Conservation (phyloP, 2,113 vertebrate genomes). For the Anarrhichthys ocellatus region DNA sequence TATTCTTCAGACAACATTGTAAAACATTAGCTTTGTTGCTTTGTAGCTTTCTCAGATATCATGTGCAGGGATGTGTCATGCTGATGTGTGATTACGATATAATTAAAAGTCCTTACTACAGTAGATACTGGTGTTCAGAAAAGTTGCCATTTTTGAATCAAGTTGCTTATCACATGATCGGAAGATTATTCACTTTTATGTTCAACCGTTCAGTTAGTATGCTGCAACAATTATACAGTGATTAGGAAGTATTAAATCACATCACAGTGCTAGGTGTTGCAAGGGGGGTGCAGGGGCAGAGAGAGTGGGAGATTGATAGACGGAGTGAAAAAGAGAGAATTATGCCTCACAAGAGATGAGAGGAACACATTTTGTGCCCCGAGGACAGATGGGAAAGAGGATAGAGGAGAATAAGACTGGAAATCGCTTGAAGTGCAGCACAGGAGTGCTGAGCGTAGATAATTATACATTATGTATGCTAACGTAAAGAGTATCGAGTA, state of each 20-base stretch:
- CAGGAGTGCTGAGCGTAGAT: constrained; percentile 60
- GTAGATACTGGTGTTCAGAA: background rate
- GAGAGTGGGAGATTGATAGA: constrained; percentile 18
- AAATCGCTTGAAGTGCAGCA: constrained; percentile 67
- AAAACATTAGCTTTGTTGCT: background rate
- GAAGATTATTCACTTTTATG: background rate
- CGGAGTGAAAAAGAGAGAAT: constrained; percentile 48
- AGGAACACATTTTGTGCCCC: constrained; percentile 51
- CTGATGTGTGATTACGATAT: background rate
- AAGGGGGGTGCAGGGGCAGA: background rate
- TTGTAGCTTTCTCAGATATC: background rate
- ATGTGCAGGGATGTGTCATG: background rate
- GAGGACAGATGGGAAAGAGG: constrained; percentile 59
- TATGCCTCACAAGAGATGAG: constrained; percentile 52
- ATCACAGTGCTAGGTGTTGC: background rate
- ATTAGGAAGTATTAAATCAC: constrained; percentile 5
- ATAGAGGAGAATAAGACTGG: constrained; percentile 54
- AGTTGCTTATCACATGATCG: background rate
- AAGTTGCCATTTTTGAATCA: background rate
- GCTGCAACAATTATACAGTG: background rate
- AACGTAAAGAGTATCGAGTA: constrained; percentile 63
- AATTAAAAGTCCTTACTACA: background rate
- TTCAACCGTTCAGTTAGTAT: background rate
- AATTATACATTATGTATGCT: constrained; percentile 72
- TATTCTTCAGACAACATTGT: background rate